These are phyloP conservation scores for Mylabris phalerata DNA, from an alignment of 1,140 invertebrate species.

Conservation along the genomic window DNA sequence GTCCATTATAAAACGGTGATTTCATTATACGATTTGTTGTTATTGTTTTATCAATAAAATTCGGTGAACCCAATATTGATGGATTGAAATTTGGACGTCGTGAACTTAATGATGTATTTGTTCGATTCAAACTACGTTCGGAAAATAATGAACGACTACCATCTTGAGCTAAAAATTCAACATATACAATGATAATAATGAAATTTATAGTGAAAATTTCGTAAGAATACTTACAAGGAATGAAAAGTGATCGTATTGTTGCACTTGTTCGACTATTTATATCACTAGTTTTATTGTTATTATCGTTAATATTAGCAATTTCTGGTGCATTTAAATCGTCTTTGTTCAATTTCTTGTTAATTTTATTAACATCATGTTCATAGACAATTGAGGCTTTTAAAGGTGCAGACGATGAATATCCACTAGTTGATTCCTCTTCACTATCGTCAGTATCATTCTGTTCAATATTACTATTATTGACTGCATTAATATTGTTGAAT, in stretches of 20 bases:
- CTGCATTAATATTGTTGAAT: not conserved
- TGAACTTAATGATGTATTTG: conserved; percentile 41
- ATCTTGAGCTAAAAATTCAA: conserved; percentile 3
- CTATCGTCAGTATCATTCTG: conserved; percentile 31
- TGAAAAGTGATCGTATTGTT: no score
- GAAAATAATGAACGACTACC: conserved; percentile 24
- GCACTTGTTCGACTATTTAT: no score
- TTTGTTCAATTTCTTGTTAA: no score
- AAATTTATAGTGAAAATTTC: not conserved
- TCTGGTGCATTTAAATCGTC: no score
- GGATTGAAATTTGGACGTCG: conserved; percentile 52
- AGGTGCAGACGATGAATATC: conserved; percentile 35
- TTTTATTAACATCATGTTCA: no score
- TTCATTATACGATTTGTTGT: conserved; percentile 41
- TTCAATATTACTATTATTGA: conserved; percentile 3
- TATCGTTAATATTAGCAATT: no score
- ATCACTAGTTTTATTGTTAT: no score
- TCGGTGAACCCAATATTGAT: conserved; percentile 43
- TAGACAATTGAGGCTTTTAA: no score
- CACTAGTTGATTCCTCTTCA: conserved; percentile 41
- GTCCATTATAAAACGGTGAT: conserved; percentile 76
- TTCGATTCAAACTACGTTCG: conserved; percentile 14
- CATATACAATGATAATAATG: not conserved
- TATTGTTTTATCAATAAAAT: conserved; percentile 38
- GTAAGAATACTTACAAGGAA: no score